These are phyloP conservation scores for Hypanus sabinus DNA, from an alignment of 2,113 vertebrate species.

Conservation along the genomic window DNA sequence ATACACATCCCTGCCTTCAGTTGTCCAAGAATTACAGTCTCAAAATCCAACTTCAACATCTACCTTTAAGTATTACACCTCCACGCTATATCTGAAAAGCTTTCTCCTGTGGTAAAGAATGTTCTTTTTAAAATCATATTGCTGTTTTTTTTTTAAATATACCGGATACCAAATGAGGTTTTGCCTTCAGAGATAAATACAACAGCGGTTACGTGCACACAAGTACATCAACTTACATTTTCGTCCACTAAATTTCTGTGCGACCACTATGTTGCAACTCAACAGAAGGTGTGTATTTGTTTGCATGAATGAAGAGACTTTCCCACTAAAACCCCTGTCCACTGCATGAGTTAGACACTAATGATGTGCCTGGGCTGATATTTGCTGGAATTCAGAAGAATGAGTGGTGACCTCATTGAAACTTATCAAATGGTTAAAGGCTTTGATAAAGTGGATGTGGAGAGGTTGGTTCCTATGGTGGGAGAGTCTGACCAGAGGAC, in stretches of 20 bases:
- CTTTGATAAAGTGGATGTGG: no score
- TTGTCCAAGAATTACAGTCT: neutral
- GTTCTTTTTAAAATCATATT: neutral
- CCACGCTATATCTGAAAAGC: no score
- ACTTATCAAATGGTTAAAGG: no score
- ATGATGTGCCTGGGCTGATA: no score
- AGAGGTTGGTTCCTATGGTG: no score
- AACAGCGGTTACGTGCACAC: neutral
- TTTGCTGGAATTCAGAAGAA: no score
- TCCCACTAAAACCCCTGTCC: no score
- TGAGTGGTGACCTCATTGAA: no score
- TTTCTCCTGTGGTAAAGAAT: neutral
- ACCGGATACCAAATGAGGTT: neutral
- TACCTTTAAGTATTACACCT: neutral
- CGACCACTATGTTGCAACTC: neutral
- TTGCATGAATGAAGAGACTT: neutral
- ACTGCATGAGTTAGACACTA: no score
- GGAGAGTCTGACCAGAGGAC: no score
- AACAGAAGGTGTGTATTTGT: neutral
- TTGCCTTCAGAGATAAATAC: neutral
- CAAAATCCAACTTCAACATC: neutral
- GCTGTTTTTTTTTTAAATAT: neutral
- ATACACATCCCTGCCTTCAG: no score
- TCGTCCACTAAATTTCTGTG: neutral
- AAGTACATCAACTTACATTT: neutral